Conservation (phyloP, 2,113 vertebrate species). For the Sebastes fasciatus region DNA sequence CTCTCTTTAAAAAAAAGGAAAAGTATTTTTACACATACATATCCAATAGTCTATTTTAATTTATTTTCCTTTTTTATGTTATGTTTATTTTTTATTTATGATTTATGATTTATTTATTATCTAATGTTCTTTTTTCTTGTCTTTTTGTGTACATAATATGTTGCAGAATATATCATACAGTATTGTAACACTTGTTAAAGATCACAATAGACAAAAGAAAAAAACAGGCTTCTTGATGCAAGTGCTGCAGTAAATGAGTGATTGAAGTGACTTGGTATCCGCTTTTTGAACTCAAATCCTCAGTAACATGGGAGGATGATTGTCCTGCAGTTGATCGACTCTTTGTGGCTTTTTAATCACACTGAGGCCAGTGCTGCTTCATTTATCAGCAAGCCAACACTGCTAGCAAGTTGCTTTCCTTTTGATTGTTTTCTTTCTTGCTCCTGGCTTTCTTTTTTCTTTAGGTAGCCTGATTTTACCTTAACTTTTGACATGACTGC, state of each 20-base stretch:
- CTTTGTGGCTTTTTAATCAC: neutral
- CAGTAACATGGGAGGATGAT: constrained; percentile 8
- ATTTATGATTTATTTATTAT: neutral
- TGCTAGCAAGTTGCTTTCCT: neutral
- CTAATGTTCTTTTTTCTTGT: neutral
- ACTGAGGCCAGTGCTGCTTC: neutral
- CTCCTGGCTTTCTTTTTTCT: neutral
- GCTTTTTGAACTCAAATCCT: neutral
- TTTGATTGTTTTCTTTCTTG: neutral
- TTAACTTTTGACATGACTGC: neutral
- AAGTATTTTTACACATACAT: neutral
- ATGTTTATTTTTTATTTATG: neutral
- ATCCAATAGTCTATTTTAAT: neutral
- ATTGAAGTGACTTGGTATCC: neutral
- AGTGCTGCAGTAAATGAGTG: neutral
- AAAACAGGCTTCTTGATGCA: no score
- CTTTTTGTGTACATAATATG: neutral
- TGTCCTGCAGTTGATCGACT: neutral
- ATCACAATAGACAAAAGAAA: no score
- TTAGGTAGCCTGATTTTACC: no score
- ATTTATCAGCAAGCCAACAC: constrained; percentile 12
- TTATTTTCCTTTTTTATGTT: neutral
- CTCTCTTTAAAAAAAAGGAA: no score
- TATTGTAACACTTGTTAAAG: no score
- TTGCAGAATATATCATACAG: no score